Evolutionary conservation across 2,797 vertebrate species (phyloP), one percentile per base, ranked within the genome.

Genomic region (Rousettus madagascariensis): DNA sequence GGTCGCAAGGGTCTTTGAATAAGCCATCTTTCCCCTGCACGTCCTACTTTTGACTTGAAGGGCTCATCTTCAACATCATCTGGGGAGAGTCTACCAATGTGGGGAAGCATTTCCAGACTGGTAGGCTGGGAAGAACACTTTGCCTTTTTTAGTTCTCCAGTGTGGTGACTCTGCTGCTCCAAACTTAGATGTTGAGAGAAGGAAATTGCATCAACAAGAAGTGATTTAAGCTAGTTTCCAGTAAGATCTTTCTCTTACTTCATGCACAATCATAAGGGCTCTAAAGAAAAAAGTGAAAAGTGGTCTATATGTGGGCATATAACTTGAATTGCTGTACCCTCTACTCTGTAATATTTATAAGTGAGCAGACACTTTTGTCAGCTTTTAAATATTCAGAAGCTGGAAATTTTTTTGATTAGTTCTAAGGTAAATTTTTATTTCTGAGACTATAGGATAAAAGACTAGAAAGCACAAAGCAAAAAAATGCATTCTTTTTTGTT

Each of bases 401-500:
- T 80, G 41, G 30, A 38, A 71, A 53, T 33, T 3, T 63, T 82
- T 82, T 92, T 59, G 9, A 91, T 74, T 94, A 49, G 11, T 91
- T 80, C 33, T 66, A 74, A 86, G 15, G 15, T 66, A 55, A 88
- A 77, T 22, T 80, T 95, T 87, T 69, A 24, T 66, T 89, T 93
- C 91, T 86, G 36, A 86, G 30, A 79, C 8, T 57, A 9, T 22
- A 63, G 61, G 26, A 46, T 46, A 65, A 90, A 93, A 82, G 26
- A 57, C 38, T 69, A 79, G 87, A 85, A 66, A 90, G 13, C 13
- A 57, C 36, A 84, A 53, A 79, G 33, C 11, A 86, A 57, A 83
- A 66, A 3, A 28, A 36, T 77, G 36, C 26, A 10, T 49, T 43
- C 30, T 57, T 82, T 72, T 49, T 49, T 16, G 16, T 49, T 33